phyloP scores from a whole-genome alignment of 2,797 vertebrate species.

The Dryobates pubescens region DNA sequence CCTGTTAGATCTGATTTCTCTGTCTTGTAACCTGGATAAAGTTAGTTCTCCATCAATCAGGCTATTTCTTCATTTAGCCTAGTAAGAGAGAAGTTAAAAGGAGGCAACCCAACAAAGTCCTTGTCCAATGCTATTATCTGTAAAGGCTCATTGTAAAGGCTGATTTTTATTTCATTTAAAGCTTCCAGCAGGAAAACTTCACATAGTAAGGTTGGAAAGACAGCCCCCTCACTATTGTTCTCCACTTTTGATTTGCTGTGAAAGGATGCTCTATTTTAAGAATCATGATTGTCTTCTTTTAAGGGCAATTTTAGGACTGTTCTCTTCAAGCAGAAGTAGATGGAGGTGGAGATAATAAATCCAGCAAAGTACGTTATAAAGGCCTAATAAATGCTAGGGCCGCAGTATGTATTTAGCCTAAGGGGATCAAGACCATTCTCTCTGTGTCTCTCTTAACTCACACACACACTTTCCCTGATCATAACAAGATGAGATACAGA shows the following conservation, averaged over 20 bases:
- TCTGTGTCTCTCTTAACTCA: background rate
- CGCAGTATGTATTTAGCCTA: slow-evolving; percentile 22
- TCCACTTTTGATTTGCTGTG: slow-evolving; percentile 69
- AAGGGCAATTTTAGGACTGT: slow-evolving; percentile 63
- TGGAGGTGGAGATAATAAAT: slow-evolving; percentile 67
- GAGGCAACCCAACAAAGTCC: slow-evolving; percentile 58
- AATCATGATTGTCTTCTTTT: slow-evolving; percentile 68
- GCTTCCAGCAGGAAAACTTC: slow-evolving; percentile 64
- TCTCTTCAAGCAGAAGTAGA: slow-evolving; percentile 65
- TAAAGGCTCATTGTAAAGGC: slow-evolving; percentile 54
- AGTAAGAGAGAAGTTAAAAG: slow-evolving; percentile 60
- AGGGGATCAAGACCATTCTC: slow-evolving; percentile 49
- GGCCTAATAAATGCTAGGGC: slow-evolving; percentile 48
- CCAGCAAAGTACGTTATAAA: slow-evolving; percentile 66
- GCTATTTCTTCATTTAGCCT: slow-evolving; percentile 55
- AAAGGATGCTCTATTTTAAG: slow-evolving; percentile 69
- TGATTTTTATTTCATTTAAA: slow-evolving; percentile 67
- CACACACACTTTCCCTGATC: background rate
- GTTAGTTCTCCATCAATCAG: slow-evolving; percentile 38
- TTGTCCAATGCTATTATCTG: slow-evolving; percentile 50
- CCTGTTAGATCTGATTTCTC: background rate
- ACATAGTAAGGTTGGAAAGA: slow-evolving; percentile 52
- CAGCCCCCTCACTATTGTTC: slow-evolving; percentile 51
- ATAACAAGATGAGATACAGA: slow-evolving; percentile 31
- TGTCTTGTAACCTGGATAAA: slow-evolving; percentile 39